phyloP scores from a whole-genome alignment of 2,797 vertebrate species.

The Fringilla coelebs region DNA sequence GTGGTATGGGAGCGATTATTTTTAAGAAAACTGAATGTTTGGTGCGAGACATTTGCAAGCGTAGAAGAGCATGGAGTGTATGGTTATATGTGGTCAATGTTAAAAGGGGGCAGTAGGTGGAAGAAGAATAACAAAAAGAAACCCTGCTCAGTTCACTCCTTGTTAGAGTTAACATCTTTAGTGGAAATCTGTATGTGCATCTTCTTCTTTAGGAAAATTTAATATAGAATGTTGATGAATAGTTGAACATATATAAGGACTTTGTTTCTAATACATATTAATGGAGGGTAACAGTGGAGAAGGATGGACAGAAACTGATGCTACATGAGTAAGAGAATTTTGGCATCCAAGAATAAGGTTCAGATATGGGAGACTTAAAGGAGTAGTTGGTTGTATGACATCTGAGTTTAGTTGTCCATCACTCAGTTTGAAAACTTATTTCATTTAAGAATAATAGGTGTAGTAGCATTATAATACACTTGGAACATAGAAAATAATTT shows the following conservation, averaged over 20 bases:
- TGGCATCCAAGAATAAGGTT: not conserved
- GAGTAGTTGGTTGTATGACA: not conserved
- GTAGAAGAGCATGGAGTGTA: not conserved
- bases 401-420: not conserved
- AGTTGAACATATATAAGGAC: not conserved
- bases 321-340: not conserved
- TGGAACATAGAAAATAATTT: not conserved
- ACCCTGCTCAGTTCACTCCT: not conserved
- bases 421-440: not conserved
- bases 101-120: not conserved
- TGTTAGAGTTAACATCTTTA: not conserved
- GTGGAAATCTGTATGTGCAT: not conserved
- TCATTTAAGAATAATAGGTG: not conserved
- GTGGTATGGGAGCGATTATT: not conserved
- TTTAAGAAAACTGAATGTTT: not conserved
- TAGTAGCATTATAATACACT: not conserved
- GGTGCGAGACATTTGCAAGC: not conserved
- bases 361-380: not conserved
- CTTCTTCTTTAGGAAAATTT: not conserved
- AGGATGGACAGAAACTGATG: not conserved
- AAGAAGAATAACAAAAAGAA: not conserved
- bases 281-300: not conserved
- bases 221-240: not conserved
- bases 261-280: not conserved
- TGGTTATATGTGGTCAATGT: not conserved